Evolutionary conservation across 30 jellyfish, hydroid and myxozoan species (phyloP), one percentile per base, ranked within the genome.

Genomic region (Rhopilema esculentum): DNA sequence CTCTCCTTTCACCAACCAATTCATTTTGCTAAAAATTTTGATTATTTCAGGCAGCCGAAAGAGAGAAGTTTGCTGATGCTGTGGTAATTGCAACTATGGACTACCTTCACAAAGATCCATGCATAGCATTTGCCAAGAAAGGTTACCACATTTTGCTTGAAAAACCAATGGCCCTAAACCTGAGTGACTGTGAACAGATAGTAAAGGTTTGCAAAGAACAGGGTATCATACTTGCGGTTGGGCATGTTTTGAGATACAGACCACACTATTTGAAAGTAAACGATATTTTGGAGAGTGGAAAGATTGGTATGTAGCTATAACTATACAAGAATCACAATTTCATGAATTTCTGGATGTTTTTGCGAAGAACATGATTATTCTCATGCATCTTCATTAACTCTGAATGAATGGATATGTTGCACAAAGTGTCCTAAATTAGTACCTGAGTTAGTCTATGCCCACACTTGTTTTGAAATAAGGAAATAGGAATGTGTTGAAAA

Each of bases 21-120:
- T n/a, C n/a, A n/a, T n/a, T n/a, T n/a, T 15, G 26, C 31, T 83
- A 26, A 2, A 9, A 18, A 12, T n/a, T 74, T 9, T 28, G 4
- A 15, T 77, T 2, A 1, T 53, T 49, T 27, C 76, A 91, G 97
- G 94, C 94, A 12, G 91, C 88, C 15, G 73, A 69, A 0, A 74
- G 25, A 64, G 95, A 89, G 8, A 93, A 89, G 66, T 93, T 93
- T 89, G 98, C 98, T 27, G 98, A 93, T 89, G 98, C 98, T 26
- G 98, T 93, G 62, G 92, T 93, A 25, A 89, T 93, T 40, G 96
- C 94, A n/a, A 85, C 97, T 0, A 68, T 83, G 27, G 98, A 85
- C 51, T 81, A 88, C 68, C 66, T 83, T 72, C 98, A 93, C 69
- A 82, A 79, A 40, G 98, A 89, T 4, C 97, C 97, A 29, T 64